Conservation (phyloP, 2,113 vertebrate genomes). For the Myotis davidii region DNA sequence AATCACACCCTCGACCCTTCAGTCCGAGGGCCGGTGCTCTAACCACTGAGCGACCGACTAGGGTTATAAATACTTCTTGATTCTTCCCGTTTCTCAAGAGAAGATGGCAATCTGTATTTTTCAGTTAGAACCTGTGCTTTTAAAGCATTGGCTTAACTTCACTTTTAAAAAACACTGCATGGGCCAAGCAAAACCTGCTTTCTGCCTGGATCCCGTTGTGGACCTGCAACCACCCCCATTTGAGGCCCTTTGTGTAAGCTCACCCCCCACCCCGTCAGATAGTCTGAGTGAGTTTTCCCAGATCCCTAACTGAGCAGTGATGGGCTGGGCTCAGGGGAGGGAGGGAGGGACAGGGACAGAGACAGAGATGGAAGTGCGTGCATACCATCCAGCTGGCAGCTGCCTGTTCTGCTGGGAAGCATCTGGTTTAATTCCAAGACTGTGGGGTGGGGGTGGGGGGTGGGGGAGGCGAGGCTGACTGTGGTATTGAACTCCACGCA, state of each 20-base stretch:
- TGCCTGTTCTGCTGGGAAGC: neutral
- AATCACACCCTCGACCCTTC: no score
- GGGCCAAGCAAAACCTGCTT: neutral
- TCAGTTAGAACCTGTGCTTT: neutral
- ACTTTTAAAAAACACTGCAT: neutral
- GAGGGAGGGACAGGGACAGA: neutral
- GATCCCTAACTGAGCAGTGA: neutral
- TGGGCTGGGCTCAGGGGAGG: neutral
- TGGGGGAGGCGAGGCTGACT: no score
- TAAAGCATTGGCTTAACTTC: constrained; percentile 8
- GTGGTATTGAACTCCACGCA: neutral
- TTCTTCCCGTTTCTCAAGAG: neutral
- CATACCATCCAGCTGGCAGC: neutral
- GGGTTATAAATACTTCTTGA: neutral
- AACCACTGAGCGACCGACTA: no score
- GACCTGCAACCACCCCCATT: rapidly evolving
- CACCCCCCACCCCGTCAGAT: no score
- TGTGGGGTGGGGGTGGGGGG: neutral
- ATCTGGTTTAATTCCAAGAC: neutral
- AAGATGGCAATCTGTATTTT: neutral
- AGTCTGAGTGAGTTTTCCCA: neutral
- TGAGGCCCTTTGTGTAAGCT: neutral
- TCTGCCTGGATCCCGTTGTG: neutral
- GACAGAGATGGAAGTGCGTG: neutral
- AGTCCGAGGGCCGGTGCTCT: no score